Base-by-base conservation (phyloP, 2,888 invertebrate genomes). In the Drosophila dives region DNA sequence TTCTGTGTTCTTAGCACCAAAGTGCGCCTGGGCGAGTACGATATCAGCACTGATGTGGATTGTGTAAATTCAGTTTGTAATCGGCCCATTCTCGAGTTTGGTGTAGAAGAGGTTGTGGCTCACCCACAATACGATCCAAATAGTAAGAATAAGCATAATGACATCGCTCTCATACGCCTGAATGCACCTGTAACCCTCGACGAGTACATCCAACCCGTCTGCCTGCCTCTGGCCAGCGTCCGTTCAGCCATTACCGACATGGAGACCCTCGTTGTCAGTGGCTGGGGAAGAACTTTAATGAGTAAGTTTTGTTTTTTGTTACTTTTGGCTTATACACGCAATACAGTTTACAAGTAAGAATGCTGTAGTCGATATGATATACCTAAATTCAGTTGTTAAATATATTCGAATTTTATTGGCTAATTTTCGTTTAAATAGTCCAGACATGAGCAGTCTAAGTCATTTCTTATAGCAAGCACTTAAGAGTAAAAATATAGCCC, bases 161-260 rank as follows among this genome's bases (percentile, higher is more conserved):
- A 97, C 86, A 96, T 97, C 56, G 97, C 96, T 0, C 92, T 97
- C 17, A 84, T 97, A 26, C 94, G 97, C 64, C 93, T 97, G 1
- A 86, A 93, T 0, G 84, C 91, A 3, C 93, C 94, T 23, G 95
- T 95, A 0, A 62, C 86, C 3, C 95, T 94, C 74, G 94, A 83
- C 11, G 95, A 94, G 86, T 95, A 92, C 75, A 93, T 95, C 29
- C 93, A 93, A 67, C 95, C 96, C 0, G 94, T 96, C 42, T 96
- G 96, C 72, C 81, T 96, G 40, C 95, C 95, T 20, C 69, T 92
- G 40, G 48, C 77, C 45, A 84, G 59, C 3, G 90, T 92, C 38
- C 92, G 91, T 32, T 91, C 80, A 32, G 88, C 70, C 1, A 91
- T 93, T 53, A 91, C 90, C 34, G 91, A 76, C 4, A 93, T 93